Evolutionary conservation across 1,140 invertebrate species (phyloP), one percentile per base, ranked within the genome.

Genomic region (Lutraria rhynchaena): DNA sequence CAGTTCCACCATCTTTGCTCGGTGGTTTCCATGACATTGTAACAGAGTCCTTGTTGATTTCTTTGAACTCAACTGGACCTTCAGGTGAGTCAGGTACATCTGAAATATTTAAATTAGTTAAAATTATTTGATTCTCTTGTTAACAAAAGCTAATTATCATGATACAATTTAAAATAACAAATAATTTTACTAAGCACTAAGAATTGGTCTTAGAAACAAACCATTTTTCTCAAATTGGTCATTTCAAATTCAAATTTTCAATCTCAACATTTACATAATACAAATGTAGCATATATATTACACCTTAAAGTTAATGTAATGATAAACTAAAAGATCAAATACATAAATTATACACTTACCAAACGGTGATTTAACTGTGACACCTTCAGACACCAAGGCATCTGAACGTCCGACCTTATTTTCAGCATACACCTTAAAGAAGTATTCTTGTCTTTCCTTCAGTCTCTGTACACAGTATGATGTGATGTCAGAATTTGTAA

Each of bases 1-100:
- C 87, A 37, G 89, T 87, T 22, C 98, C 98, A 29, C 98, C 98
- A 85, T 94, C 92, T 86, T 93, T 92, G 35, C 96, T 97, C 3
- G 99, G 98, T 86, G 98, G 96, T 90, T 95, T 96, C 99, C 99
- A 99, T 93, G 96, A 97, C 7, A 99, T 93, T 0, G 97, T 98
- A 22, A 99, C 99, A 11, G 97, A 98, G 90, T 99, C 97, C 1
- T 97, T 97, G 17, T 97, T 98, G 76, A 99, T 96, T 88, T 99
- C 98, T 33, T 95, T 96, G 0, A 96, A 95, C 91, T 90, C 86
- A 44, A 92, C 78, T 95, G 95, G 19, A 97, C 94, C 93, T 97
- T 96, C 95, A 61, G 98, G 98, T 89, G 96, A 95, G 83, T 94
- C 94, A 67, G 99, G 97, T 89, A 97, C 94, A 92, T 99, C 98